Percentiles rank a stretch among this genome's conserved stretches.
Evolutionary conservation across 37 sponge, comb jelly and placozoan genomes (phyloP).

Genomic region (Hexactinellida sp.): DNA sequence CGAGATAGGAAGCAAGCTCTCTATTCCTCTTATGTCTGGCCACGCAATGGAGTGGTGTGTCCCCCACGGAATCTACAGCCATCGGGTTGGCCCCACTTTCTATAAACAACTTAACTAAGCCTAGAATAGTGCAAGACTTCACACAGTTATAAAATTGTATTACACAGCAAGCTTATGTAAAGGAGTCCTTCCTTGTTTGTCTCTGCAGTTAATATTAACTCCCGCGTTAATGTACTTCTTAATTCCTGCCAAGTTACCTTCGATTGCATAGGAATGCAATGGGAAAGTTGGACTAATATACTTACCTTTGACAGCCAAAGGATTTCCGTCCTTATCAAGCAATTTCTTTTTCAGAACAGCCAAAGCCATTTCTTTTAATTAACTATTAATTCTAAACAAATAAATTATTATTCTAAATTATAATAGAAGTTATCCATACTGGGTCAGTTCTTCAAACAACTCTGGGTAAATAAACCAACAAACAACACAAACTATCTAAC

Average conservation of each 20-base stretch:
- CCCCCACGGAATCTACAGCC: conserved; percentile 13
- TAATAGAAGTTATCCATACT: too few species aligned
- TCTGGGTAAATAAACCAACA: too few species aligned
- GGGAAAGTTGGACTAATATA: background rate
- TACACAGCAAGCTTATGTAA: conserved; percentile 19
- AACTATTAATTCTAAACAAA: too few species aligned
- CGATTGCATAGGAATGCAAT: background rate
- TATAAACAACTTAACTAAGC: conserved; percentile 18
- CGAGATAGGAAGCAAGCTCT: background rate
- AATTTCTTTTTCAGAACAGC: too few species aligned
- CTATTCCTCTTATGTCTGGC: background rate
- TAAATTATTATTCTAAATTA: too few species aligned
- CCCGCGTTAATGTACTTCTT: background rate
- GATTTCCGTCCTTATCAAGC: too few species aligned
- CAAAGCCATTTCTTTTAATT: too few species aligned
- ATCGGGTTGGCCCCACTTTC: conserved; percentile 14
- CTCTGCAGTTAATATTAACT: conserved; percentile 16
- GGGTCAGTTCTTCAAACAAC: too few species aligned
- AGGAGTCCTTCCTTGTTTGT: conserved; percentile 27
- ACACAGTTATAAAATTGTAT: too few species aligned
- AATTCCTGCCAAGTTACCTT: background rate
- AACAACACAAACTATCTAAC: too few species aligned
- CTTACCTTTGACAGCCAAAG: too few species aligned
- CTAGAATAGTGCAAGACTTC: background rate
- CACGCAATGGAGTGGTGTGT: background rate